Evolutionary conservation across 2,888 invertebrate species (phyloP), one percentile per base, ranked within the genome.

Genomic region (Agrotis puta): DNA sequence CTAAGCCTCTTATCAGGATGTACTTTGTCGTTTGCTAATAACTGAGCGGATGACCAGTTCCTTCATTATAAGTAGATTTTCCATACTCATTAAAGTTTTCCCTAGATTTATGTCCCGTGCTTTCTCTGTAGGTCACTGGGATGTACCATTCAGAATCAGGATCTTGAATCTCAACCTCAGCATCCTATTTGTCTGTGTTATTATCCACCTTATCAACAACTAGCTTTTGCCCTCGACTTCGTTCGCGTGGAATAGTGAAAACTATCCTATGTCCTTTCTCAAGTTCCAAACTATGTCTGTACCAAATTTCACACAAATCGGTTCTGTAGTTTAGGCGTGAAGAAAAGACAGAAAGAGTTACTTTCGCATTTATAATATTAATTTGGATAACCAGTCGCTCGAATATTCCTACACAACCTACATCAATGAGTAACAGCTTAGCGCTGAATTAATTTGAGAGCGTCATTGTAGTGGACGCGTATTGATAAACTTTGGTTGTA

Each of bases 401-500:
- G 22, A 39, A 64, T 81, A 65, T 82, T 68, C 62, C 63, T 63
- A 62, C 81, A 48, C 70, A 76, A 69, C 77, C 81, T 76, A 54
- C 61, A 50, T 71, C 66, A 71, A 77, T 71, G 79, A 79, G 59
- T 45, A 65, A 53, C 56, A 78, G 56, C 50, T 82, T 82, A 68
- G 43, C 22, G 13, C 58, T 78, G 68, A 78, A 65, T 71, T 67
- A 61, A 81, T 79, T 79, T 82, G 58, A 68, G 53, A 64, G 47
- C 61, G 51, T 78, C 73, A 82, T 73, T 73, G 67, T 82, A 51
- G 62, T 73, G 48, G 33, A 63, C 64, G 64, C 39, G 27, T 77
- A 84, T 85, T 86, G 85, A 83, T 72, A 86, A 83, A 79, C 59
- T 81, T 79, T 64, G 78, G 59, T 64, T 76, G 77, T 64, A 73